These are phyloP conservation scores for Isurus oxyrinchus DNA, from an alignment of 2,113 vertebrate genomes.

Conservation along the genomic window DNA sequence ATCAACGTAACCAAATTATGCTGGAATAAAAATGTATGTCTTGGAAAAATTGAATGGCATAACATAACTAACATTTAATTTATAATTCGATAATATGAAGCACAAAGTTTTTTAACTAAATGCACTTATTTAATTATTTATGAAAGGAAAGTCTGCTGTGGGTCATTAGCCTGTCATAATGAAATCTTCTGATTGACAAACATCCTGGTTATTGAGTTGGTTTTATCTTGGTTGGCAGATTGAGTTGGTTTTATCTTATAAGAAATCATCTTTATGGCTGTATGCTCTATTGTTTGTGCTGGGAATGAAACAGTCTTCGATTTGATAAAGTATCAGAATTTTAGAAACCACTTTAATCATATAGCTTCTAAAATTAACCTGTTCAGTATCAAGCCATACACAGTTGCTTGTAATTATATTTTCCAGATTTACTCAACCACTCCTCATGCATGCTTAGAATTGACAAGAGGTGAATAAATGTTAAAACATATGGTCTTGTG, in stretches of 20 bases:
- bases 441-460: background rate
- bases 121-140: background rate
- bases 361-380: background rate
- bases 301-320: background rate
- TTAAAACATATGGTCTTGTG: background rate
- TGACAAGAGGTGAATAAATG: background rate
- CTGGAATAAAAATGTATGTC: background rate
- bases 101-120: background rate
- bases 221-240: background rate
- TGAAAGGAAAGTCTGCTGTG: background rate
- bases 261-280: background rate
- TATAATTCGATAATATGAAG: background rate
- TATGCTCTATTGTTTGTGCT: background rate
- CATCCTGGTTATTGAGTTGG: background rate
- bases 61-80: background rate
- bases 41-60: background rate
- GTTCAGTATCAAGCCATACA: background rate
- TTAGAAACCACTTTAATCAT: background rate
- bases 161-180: background rate
- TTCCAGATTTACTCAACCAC: background rate
- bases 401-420: background rate
- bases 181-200: background rate
- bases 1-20: background rate
- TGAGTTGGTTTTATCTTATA: background rate
- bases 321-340: background rate